These are phyloP conservation scores for Novumbra hubbsi DNA, from an alignment of 2,797 vertebrate species.

Conservation along the genomic window DNA sequence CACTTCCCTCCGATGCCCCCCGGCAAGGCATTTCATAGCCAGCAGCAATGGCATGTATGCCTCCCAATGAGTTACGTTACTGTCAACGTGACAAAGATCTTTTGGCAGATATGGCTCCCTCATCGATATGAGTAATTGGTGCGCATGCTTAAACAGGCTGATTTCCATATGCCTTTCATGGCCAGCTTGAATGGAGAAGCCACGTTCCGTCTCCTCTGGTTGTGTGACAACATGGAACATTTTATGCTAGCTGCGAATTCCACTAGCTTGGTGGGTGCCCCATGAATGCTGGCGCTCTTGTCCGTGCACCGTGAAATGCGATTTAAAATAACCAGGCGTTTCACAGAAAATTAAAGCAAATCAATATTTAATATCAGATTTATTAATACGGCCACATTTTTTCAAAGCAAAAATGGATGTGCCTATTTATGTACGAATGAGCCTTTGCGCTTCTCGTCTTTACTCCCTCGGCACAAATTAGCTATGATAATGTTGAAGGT, in stretches of 20 bases:
- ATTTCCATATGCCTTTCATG: slow-evolving; percentile 13
- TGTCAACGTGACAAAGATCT: slow-evolving; percentile 11
- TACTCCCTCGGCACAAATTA: slow-evolving; percentile 5
- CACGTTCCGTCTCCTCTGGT: background rate
- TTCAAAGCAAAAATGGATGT: background rate
- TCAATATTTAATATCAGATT: background rate
- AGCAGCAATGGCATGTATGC: slow-evolving; percentile 55
- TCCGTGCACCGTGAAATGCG: background rate
- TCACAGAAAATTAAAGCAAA: background rate
- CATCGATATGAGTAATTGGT: background rate
- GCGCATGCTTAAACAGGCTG: slow-evolving; percentile 10
- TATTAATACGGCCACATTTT: slow-evolving; percentile 9
- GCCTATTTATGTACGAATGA: background rate
- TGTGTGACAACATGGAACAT: background rate
- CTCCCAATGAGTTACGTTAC: slow-evolving; percentile 15
- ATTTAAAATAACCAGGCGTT: background rate
- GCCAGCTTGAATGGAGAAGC: background rate
- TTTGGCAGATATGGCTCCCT: background rate
- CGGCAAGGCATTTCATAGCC: slow-evolving; percentile 44
- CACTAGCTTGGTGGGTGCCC: background rate
- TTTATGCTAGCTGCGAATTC: background rate
- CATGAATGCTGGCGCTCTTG: background rate
- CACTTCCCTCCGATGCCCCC: slow-evolving; percentile 31
- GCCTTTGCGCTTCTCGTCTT: slow-evolving; percentile 7
- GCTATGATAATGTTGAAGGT: slow-evolving; percentile 23